Conservation (phyloP, 2,113 vertebrate genomes). For the Platysteira castanea region DNA sequence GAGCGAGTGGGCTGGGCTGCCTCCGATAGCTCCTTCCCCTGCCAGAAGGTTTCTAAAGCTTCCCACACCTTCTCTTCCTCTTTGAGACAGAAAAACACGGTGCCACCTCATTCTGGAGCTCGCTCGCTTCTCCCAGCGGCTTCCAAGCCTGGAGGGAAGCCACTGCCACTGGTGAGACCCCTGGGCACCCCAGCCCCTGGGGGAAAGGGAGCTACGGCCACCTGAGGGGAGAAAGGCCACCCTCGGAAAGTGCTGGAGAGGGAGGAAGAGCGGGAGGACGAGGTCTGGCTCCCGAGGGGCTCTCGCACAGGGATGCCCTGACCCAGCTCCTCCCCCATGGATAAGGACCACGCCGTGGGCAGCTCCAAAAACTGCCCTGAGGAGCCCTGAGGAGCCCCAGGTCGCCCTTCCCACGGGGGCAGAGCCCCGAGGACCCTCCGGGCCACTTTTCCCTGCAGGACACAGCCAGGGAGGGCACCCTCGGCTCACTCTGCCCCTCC, state of each 20-base stretch:
- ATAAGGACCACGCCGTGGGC: not conserved
- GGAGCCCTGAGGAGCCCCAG: not conserved
- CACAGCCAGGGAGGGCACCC: not conserved
- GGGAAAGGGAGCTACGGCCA: constrained; percentile 9
- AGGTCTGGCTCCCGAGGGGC: not conserved
- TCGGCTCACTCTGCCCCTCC: constrained; percentile 12
- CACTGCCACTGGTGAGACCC: not conserved
- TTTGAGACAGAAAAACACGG: constrained; percentile 19
- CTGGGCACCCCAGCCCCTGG: not conserved
- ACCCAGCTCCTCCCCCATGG: not conserved
- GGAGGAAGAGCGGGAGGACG: not conserved
- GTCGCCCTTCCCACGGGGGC: not conserved
- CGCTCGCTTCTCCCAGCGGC: not conserved
- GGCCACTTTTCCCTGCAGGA: not conserved
- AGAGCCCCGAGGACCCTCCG: not conserved
- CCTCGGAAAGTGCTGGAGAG: not conserved
- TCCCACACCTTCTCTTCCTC: constrained; percentile 59
- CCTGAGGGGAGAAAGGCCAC: not conserved
- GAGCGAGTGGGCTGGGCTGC: constrained; percentile 48
- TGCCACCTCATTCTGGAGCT: not conserved
- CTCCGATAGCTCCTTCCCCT: constrained; percentile 31
- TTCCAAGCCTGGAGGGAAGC: not conserved
- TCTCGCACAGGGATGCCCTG: not conserved
- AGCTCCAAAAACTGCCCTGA: constrained; percentile 4
- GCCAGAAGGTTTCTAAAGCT: constrained; percentile 52